Evolutionary conservation across 2,113 vertebrate genomes (phyloP).

Genomic region (Ammodytes marinus): DNA sequence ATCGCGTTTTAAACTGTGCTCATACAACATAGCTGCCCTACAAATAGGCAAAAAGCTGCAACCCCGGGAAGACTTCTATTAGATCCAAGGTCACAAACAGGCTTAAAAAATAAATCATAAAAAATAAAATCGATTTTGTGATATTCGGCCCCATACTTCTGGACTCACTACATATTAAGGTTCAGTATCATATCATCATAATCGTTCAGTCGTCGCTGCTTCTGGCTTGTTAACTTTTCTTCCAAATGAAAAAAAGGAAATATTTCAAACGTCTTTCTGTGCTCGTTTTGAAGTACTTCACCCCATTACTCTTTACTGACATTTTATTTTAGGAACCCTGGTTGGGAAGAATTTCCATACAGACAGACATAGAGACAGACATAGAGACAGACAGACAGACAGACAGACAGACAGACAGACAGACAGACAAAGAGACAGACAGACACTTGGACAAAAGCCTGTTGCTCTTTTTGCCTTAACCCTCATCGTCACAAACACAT

Average conservation of each 20-base stretch:
- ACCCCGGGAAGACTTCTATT: background rate
- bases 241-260: background rate
- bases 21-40: conserved; percentile 34
- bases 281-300: conserved; percentile 5
- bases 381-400: background rate
- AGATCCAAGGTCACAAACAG: conserved; percentile 16
- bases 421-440: background rate
- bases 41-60: conserved; percentile 20
- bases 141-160: background rate
- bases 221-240: background rate
- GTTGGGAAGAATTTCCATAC: conserved; percentile 4
- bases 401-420: background rate
- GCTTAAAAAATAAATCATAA: background rate
- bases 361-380: background rate
- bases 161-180: background rate
- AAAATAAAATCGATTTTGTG: background rate
- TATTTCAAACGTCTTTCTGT: background rate
- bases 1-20: conserved; percentile 44
- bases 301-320: background rate
- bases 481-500: background rate
- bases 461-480: background rate
- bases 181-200: background rate
- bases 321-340: background rate
- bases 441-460: background rate
- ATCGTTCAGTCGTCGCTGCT: background rate